Conservation (phyloP, 1,140 invertebrate species). For the Drosophila elegans region DNA sequence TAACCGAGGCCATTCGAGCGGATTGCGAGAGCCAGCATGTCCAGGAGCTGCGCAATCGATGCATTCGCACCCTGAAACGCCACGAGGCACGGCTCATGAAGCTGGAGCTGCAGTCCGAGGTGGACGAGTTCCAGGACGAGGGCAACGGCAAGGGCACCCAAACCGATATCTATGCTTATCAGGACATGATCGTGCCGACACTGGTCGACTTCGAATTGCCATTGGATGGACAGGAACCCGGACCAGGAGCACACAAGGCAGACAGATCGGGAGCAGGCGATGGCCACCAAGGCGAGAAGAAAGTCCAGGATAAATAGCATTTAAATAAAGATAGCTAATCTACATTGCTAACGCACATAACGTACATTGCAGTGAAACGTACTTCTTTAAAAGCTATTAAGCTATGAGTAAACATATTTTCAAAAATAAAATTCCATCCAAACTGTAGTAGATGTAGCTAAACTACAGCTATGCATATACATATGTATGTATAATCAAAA, state of each 20-base stretch:
- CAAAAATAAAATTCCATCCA: too few species aligned
- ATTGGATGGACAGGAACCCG: background rate
- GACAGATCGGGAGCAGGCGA: background rate
- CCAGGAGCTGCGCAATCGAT: background rate
- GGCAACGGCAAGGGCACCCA: constrained; percentile 9
- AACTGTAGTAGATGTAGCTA: too few species aligned
- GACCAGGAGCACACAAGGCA: too few species aligned
- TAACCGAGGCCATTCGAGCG: constrained; percentile 11
- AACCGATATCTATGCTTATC: background rate
- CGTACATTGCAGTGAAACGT: too few species aligned
- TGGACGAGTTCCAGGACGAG: background rate
- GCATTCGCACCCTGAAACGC: background rate
- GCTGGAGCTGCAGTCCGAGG: background rate
- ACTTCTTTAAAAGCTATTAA: too few species aligned
- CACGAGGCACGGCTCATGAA: background rate
- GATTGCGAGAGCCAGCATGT: constrained; percentile 11
- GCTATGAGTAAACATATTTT: too few species aligned
- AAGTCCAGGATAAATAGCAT: background rate
- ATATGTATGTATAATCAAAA: too few species aligned
- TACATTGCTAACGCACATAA: too few species aligned
- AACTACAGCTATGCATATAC: too few species aligned
- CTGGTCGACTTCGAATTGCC: background rate
- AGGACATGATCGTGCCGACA: background rate
- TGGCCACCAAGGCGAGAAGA: background rate
- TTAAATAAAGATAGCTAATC: background rate